Evolutionary conservation across 2,113 vertebrate species (phyloP).

Genomic region (Catharus minimus): DNA sequence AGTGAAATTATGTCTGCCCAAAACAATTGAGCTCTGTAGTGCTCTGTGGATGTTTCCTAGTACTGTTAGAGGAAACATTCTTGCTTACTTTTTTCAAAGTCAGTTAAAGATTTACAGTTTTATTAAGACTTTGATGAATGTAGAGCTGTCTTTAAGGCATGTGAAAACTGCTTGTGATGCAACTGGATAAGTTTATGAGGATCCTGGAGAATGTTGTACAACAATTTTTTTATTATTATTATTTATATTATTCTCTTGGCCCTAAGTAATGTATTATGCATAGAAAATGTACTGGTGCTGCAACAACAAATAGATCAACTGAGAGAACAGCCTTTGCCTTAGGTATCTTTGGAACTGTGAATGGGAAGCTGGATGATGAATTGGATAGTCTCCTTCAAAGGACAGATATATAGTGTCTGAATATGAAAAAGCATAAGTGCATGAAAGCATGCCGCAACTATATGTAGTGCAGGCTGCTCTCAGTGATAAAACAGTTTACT

Average conservation of each 20-base stretch:
- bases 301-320: constrained; percentile 29
- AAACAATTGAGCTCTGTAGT: background rate
- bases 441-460: background rate
- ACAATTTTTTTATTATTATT: background rate
- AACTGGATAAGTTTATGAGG: constrained; percentile 1
- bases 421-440: constrained; percentile 49
- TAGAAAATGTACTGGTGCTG: constrained; percentile 4
- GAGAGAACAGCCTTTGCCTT: constrained; percentile 36
- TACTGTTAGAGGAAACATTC: background rate
- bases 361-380: constrained; percentile 50
- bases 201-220: background rate
- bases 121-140: background rate
- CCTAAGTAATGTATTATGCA: constrained; percentile 24
- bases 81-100: background rate
- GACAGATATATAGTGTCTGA: constrained; percentile 56
- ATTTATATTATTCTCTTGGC: constrained; percentile 2
- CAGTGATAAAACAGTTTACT: constrained; percentile 42
- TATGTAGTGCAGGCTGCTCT: constrained; percentile 20
- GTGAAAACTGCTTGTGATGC: background rate
- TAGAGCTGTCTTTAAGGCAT: background rate
- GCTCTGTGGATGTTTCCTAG: background rate
- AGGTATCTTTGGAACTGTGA: constrained; percentile 25
- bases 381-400: constrained; percentile 37
- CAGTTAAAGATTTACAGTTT: background rate
- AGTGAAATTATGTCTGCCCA: background rate